Base-by-base conservation (phyloP, 2,888 invertebrate genomes). In the Drosophila melanosoma region DNA sequence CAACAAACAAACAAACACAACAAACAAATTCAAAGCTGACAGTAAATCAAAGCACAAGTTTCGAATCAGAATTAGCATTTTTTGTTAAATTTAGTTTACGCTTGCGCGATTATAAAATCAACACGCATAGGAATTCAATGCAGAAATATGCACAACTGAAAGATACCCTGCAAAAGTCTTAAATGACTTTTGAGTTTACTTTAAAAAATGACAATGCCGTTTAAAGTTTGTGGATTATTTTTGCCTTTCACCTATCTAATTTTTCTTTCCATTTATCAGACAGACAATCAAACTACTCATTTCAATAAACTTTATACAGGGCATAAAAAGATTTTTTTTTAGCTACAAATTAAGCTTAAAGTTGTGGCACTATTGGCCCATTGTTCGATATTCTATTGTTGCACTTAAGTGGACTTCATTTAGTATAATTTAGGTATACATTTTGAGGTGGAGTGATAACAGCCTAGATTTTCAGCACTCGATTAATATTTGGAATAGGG, bases 51-150 rank as follows among this genome's bases (percentile, higher is more conserved):
- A 73, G 74, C 67, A 67, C 60, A 67, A 53, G 35, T 65, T 54
- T 42, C 33, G 33, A 67, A 62, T 63, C 68, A 20, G 59, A 73
- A 78, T 80, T 65, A 51, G 64, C 60, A 62, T 75, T 72, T 71
- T 68, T 45, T 20, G 36, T 66, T 69, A 26, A 40, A 51, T 68
- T 73, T 26, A 54, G 69, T 49, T 69, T 56, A 75, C 70, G 78
- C 80, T 75, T 66, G 68, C 63, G 69, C 63, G 71, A 68, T 52
- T 65, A 59, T n/a, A 38, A 59, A 77, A 54, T 33, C 56, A 64
- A 35, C 62, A 42, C 42, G 29, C 26, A 26, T 29, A 29, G 26
- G 6, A 67, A 67, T 38, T n/a, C 15, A 20, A 12, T 12, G n/a
- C 11, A 20, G 23, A 38, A 3, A 26, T 36, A 33, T 71, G 52